Evolutionary conservation across 1,140 invertebrate genomes (phyloP), one percentile per base, ranked within the genome.

Genomic region (Galleria mellonella): DNA sequence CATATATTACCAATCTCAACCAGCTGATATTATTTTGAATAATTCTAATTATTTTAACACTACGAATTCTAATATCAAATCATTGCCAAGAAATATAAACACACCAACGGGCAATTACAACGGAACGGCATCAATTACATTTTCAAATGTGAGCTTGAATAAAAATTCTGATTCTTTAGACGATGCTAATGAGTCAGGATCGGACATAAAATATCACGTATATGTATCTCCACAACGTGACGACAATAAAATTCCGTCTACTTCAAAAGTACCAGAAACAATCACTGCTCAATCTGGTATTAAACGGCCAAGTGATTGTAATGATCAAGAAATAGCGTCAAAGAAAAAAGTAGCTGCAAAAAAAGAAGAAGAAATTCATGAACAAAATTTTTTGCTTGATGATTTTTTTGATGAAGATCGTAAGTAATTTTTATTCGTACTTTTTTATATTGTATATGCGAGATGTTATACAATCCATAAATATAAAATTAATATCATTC

Each of bases 371-470:
- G 36, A 54, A 33, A 1, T 6, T 23, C 31, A 29, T 5, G 14
- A 45, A 17, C 10, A 32, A 10, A 17, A 13, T 4, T 41, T 27
- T 2, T 33, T 17, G 6, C 33, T 56, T 4, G 53, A 56, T 11
- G 35, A 13, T 4, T 51, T 56, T 1, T 50, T 57, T 12, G 49
- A 48, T 36, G 54, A 57, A 4, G 49, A 30, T 4, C 35, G 54
- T 57, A 48, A 48, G 54, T 51, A 47, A 29, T n/a, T n/a, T 10
- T 33, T 29, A 7, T 32, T 11, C 28, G 10, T 29, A 0, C 37
- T 4, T n/a, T n/a, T n/a, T n/a, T n/a, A n/a, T n/a, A n/a, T n/a
- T n/a, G n/a, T n/a, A n/a, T n/a, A n/a, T n/a, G n/a, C n/a, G n/a
- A n/a, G n/a, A n/a, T n/a, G n/a, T n/a, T n/a, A n/a, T n/a, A n/a